Conservation (phyloP, 2,113 vertebrate species). For the Atractosteus spatula region DNA sequence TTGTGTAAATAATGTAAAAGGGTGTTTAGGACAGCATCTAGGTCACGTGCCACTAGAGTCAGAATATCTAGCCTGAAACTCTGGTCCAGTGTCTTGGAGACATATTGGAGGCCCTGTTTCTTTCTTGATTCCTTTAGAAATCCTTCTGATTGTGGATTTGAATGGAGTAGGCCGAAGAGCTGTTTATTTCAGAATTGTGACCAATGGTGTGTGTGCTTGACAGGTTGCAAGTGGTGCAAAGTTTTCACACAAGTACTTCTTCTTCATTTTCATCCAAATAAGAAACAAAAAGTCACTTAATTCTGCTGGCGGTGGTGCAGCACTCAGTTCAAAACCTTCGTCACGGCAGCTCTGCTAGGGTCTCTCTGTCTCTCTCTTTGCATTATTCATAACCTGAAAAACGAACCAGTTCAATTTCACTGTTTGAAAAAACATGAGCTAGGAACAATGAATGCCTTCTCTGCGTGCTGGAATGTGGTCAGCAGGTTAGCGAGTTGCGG, state of each 20-base stretch:
- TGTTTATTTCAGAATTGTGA: conserved; percentile 43
- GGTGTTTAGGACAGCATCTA: no score
- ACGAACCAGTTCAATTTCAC: conserved; percentile 55
- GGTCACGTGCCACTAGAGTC: no score
- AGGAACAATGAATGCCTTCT: not conserved
- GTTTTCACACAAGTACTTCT: not conserved
- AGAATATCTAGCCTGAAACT: no score
- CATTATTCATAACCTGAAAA: conserved; percentile 64
- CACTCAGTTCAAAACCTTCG: not conserved
- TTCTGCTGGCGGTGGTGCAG: no score
- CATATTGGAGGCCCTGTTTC: no score
- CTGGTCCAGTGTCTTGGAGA: no score
- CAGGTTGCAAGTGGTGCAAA: not conserved
- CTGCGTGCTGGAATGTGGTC: no score
- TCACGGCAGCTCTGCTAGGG: conserved; percentile 31
- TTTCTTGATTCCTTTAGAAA: no score
- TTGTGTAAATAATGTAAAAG: no score
- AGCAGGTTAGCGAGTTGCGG: no score
- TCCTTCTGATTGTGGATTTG: no score
- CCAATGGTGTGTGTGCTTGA: not conserved
- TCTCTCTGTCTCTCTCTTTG: conserved; percentile 45
- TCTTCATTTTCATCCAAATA: conserved; percentile 12
- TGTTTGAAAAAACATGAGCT: conserved; percentile 20
- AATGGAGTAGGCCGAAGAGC: not conserved
- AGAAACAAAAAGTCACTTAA: not conserved